phyloP scores from a whole-genome alignment of 2,797 vertebrate genomes.

The Acanthurus leucopareius region DNA sequence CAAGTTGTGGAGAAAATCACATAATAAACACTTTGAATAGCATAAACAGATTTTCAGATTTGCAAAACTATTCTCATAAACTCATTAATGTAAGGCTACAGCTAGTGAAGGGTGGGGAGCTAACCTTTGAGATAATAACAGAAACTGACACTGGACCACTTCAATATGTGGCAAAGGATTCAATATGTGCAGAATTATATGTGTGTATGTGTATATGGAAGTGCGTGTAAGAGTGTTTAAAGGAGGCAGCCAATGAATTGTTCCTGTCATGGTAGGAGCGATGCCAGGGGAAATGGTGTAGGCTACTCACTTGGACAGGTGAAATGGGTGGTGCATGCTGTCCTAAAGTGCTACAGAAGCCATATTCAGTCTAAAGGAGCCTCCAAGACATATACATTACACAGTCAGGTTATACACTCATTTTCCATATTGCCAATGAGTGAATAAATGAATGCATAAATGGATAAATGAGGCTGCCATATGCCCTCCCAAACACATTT shows the following conservation, averaged over 20 bases:
- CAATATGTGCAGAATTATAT: conserved; percentile 6
- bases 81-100: conserved; percentile 17
- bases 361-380: conserved; percentile 35
- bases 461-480: conserved; percentile 48
- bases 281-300: conserved; percentile 46
- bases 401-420: conserved; percentile 42
- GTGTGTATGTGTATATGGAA: conserved; percentile 17
- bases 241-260: conserved; percentile 32
- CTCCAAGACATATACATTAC: conserved; percentile 39
- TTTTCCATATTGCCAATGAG: conserved; percentile 48
- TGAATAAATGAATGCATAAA: conserved; percentile 48
- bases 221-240: conserved; percentile 19
- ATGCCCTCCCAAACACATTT: conserved; percentile 52
- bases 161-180: conserved; percentile 8
- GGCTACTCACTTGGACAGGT: conserved; percentile 55
- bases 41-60: conserved; percentile 39
- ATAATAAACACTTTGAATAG: conserved; percentile 51
- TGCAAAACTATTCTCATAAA: conserved; percentile 38
- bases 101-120: background rate
- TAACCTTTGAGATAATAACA: conserved; percentile 8
- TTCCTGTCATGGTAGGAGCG: conserved; percentile 31
- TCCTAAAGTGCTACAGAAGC: conserved; percentile 44
- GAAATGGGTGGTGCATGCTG: conserved; percentile 22
- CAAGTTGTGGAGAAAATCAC: conserved; percentile 50
- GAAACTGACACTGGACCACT: background rate